Evolutionary conservation across 1,140 invertebrate species (phyloP).

Genomic region (Zaprionus ornatus): DNA sequence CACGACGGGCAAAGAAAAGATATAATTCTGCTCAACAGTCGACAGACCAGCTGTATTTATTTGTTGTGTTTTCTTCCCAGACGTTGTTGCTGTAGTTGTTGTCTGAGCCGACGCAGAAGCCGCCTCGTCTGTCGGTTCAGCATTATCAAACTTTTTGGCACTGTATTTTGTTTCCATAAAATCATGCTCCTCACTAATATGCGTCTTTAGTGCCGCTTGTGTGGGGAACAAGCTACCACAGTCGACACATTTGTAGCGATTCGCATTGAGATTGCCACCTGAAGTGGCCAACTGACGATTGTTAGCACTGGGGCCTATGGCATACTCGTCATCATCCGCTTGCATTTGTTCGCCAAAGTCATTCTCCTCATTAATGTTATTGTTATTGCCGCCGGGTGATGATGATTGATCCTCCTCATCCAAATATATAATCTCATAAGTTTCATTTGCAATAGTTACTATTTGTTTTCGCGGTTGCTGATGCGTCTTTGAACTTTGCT

Average conservation of each 20-base stretch:
- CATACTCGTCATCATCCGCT: slow-evolving; percentile 64
- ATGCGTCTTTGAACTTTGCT: not conserved
- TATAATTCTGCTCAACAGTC: slow-evolving; percentile 72
- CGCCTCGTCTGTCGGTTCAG: slow-evolving; percentile 20
- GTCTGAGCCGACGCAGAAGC: not conserved
- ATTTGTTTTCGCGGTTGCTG: slow-evolving; percentile 61
- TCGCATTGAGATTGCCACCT: slow-evolving; percentile 11
- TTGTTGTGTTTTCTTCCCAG: not conserved
- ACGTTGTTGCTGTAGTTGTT: not conserved
- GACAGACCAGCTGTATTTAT: slow-evolving; percentile 19
- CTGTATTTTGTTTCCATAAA: slow-evolving; percentile 38
- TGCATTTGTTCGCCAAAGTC: slow-evolving; percentile 74
- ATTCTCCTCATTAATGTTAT: slow-evolving; percentile 60
- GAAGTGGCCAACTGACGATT: slow-evolving; percentile 1
- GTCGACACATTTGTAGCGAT: slow-evolving; percentile 67
- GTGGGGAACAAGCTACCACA: slow-evolving; percentile 65
- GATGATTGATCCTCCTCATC: slow-evolving; percentile 55
- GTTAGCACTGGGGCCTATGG: not conserved
- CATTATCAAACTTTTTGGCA: slow-evolving; percentile 40
- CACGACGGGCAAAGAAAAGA: slow-evolving; percentile 75
- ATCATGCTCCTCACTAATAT: slow-evolving; percentile 67
- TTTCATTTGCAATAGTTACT: slow-evolving; percentile 69
- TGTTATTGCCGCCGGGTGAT: slow-evolving; percentile 9
- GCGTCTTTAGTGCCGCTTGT: slow-evolving; percentile 54
- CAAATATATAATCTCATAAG: slow-evolving; percentile 73